A percentile compares a stretch with the other conserved stretches of the same genome.
phyloP scores from a whole-genome alignment of 2,113 vertebrate genomes.

The Elephas maximus region DNA sequence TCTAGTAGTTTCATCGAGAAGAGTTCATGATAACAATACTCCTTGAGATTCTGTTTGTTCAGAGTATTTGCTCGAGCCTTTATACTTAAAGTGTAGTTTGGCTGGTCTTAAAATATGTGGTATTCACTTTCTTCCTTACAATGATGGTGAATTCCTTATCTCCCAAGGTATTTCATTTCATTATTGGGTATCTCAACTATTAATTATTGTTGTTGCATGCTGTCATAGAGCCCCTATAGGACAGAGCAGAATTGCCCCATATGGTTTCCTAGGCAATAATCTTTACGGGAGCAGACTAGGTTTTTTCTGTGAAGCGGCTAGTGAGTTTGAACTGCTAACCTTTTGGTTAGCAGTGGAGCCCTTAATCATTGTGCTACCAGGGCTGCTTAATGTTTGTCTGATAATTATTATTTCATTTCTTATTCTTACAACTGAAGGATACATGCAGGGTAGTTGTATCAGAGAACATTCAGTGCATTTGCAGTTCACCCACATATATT shows the following conservation, averaged over 20 bases:
- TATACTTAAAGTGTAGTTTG: neutral
- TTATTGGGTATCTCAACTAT: neutral
- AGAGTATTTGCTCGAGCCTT: neutral
- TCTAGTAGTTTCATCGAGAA: neutral
- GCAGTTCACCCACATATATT: neutral
- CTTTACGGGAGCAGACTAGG: neutral
- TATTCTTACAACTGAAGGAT: neutral
- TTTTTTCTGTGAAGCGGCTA: neutral
- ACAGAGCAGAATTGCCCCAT: neutral
- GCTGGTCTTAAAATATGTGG: neutral
- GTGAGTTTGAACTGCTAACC: neutral
- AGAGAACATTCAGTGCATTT: constrained; percentile 4
- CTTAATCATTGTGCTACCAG: neutral
- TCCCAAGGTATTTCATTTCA: neutral
- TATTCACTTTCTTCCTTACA: neutral
- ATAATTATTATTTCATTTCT: neutral
- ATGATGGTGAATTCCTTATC: neutral
- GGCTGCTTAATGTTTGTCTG: neutral
- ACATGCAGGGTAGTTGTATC: neutral
- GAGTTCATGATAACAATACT: neutral
- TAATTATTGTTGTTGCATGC: neutral
- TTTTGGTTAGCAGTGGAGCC: neutral
- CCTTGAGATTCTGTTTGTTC: neutral
- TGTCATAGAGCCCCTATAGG: neutral
- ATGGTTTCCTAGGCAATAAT: neutral